Base-by-base conservation (phyloP, 2,888 invertebrate genomes). In the Ormia ochracea region DNA sequence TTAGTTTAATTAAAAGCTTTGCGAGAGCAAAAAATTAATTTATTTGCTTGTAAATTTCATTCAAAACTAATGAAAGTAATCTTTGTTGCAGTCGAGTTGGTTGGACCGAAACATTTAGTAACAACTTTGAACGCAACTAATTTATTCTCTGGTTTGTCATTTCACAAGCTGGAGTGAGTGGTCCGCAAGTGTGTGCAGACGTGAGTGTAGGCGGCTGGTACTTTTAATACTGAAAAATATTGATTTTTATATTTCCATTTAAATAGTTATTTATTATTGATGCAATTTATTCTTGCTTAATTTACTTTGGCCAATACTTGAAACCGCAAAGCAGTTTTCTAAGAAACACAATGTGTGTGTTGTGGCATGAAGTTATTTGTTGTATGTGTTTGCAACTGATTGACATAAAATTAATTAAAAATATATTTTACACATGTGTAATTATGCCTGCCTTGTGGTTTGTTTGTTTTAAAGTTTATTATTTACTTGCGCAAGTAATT, bases 351-450 rank as follows among this genome's bases (percentile, higher is more conserved):
- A 14, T 41, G 26, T 54, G 26, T 28, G 38, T 65, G n/a, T 26
- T 68, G n/a, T 43, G 9, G 14, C 3, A 19, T 2, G 9, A 1
- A 52, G 45, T 10, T 63, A 9, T 70, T 45, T 45, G n/a, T 45
- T 61, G 21, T 19, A 56, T 61, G 21, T 19, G 50, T 54, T 69
- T 59, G 21, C 28, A 56, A 50, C 54, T 59, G 72, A 72, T 66
- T 78, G 78, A 50, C 66, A 78, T 80, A 17, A 66, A 66, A 72
- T 78, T 78, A 72, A 78, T 72, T 72, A 56, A 45, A 78, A 65
- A 59, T 43, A 54, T 72, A 66, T 59, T 43, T 33, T 28, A n/a
- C 38, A 10, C n/a, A 1, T 48, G 23, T n/a, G 3, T 17, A 14
- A 5, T 9, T 14, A 5, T 33, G 43, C 33, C 41, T 69, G 68